Conservation (phyloP, 2,888 invertebrate genomes). For the Drosophila hamatofila region DNA sequence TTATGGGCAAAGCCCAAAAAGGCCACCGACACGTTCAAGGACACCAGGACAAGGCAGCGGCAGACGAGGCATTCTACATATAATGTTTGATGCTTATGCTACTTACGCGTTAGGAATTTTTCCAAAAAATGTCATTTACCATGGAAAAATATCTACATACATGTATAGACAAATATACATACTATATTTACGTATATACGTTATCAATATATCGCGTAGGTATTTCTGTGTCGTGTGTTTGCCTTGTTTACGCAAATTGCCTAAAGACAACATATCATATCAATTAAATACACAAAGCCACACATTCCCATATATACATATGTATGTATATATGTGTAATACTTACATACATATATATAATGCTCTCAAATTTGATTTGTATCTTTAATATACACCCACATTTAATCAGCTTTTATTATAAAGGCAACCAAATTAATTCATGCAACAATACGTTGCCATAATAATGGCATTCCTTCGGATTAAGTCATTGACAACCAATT, state of each 20-base stretch:
- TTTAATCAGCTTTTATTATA: conserved; percentile 10
- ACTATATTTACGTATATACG: not conserved
- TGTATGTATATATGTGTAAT: not conserved
- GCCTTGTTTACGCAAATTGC: conserved; percentile 66
- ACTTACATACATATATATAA: not conserved
- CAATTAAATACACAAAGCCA: conserved; percentile 29
- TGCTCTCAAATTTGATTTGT: conserved; percentile 3
- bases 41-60: conserved; percentile 34
- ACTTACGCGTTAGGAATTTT: conserved; percentile 62
- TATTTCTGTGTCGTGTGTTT: conserved; percentile 28
- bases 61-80: conserved; percentile 39
- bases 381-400: conserved; percentile 6
- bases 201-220: conserved; percentile 1
- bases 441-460: not conserved
- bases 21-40: conserved; percentile 71
- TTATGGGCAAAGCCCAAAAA: conserved; percentile 29
- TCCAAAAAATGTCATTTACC: conserved; percentile 70
- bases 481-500: conserved; percentile 12
- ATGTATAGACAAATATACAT: not conserved
- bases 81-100: conserved; percentile 64
- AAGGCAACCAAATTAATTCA: conserved; percentile 14
- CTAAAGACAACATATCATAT: conserved; percentile 58
- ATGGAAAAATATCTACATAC: conserved; percentile 32
- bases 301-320: conserved; percentile 6
- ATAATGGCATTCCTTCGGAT: not conserved